phyloP scores from a whole-genome alignment of 2,113 vertebrate species.

The Corythoichthys haematopterus region DNA sequence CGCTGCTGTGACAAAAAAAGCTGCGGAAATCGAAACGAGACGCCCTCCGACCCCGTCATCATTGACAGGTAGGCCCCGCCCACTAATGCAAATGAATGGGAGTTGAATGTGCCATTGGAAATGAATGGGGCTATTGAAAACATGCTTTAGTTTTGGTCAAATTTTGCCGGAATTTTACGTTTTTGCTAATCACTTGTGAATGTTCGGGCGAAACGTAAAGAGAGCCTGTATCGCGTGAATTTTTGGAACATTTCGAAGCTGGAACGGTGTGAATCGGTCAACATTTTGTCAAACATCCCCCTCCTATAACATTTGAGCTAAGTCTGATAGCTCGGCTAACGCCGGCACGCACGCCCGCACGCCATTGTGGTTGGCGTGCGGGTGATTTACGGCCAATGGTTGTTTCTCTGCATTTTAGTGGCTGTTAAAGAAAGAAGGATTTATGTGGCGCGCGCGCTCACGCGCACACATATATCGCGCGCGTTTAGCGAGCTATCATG shows the following conservation, averaged over 20 bases:
- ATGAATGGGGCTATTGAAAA: no score
- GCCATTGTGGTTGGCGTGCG: constrained; percentile 5
- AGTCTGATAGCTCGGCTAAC: background rate
- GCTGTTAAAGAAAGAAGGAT: constrained; percentile 46
- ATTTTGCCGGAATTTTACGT: no score
- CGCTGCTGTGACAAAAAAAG: constrained; percentile 70
- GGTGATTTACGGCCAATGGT: constrained; percentile 44
- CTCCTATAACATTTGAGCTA: no score
- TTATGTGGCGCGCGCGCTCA: constrained; percentile 19
- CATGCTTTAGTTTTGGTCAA: no score
- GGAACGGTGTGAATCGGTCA: no score
- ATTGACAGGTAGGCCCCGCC: constrained; percentile 63
- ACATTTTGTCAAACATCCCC: no score
- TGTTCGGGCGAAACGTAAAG: no score
- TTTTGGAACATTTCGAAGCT: no score
- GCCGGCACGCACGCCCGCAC: constrained; percentile 2
- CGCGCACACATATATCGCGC: background rate
- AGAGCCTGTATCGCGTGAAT: no score
- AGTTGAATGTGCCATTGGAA: no score
- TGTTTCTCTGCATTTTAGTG: constrained; percentile 47
- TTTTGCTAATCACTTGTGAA: no score
- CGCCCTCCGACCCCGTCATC: constrained; percentile 66
- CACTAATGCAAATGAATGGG: no score
- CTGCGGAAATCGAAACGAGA: constrained; percentile 68
- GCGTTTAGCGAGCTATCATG: constrained; percentile 46